Evolutionary conservation across 2,888 invertebrate species (phyloP), one percentile per base, ranked within the genome.

Genomic region (Thymelicus lineola): DNA sequence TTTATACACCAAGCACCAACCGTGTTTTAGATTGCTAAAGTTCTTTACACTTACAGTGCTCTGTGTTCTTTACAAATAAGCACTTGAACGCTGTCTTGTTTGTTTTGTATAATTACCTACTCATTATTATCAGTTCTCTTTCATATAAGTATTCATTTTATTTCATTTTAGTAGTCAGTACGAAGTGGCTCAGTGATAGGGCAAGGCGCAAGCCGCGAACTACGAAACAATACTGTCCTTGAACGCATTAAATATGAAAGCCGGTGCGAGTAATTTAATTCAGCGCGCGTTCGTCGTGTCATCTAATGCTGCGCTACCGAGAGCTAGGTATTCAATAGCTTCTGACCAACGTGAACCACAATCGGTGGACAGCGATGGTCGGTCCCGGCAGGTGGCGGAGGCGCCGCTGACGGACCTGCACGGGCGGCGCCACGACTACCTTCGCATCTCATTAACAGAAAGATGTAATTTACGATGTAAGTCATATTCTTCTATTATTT

Each of bases 391-490:
- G 64, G 48, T n/a, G n/a, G 15, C 42, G 28, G 62, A 63, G 48
- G 36, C 69, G 6, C 90, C 95, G 7, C 86, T 99, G 50, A 95
- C 95, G 4, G 99, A 99, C 87, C 95, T 95, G 55, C 98, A 97
- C 90, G 98, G 98, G 10, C 95, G 99, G 72, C 94, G 96, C 75
- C 99, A 99, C 86, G 97, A 96, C 73, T 99, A 99, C 86, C 94
- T 99, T 66, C 95, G 99, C 75, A 98, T 99, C 80, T 99, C 99
- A 0, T 93, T 99, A 65, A 99, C 99, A 0, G 99, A 99, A 90
- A 95, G 97, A 74, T 99, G 99, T 89, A 99, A 99, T 94, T 95
- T 99, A 76, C 94, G 99, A 94, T 99, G 99, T 99, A 95, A 96
- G 97, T 95, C 73, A 50, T 35, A 42, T 42, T 12, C 4, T 4